These are phyloP conservation scores for Chrysolina haemoptera DNA, from an alignment of 2,888 invertebrate species.

Conservation along the genomic window DNA sequence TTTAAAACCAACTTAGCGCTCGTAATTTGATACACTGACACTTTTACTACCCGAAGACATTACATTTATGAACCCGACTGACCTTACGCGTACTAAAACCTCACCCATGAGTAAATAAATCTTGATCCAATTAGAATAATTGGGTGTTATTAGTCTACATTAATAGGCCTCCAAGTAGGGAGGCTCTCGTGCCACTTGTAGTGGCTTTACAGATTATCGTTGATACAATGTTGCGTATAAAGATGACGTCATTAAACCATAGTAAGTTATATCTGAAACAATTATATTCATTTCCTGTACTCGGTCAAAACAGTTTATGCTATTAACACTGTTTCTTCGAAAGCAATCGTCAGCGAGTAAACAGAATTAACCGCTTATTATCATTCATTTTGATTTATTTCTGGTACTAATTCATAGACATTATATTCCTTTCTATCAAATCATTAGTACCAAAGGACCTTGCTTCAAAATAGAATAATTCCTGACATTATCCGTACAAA, in stretches of 20 bases:
- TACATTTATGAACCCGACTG: conserved; percentile 17
- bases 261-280: no score
- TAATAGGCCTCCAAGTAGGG: conserved; percentile 17
- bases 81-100: conserved; percentile 23
- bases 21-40: conserved; percentile 18
- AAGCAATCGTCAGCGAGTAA: no score
- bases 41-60: conserved; percentile 19
- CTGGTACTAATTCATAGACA: no score
- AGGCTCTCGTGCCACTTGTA: not conserved
- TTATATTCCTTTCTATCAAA: no score
- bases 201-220: not conserved
- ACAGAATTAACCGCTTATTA: no score
- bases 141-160: conserved; percentile 26
- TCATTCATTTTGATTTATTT: no score
- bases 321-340: no score
- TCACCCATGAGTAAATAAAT: conserved; percentile 29
- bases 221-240: not conserved
- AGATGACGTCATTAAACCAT: no score
- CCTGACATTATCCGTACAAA: no score
- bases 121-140: conserved; percentile 34
- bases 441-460: no score
- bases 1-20: conserved; percentile 4
- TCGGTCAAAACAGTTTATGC: not conserved
- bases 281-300: not conserved
- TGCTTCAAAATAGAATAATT: no score